Evolutionary conservation across 1,140 invertebrate genomes (phyloP), one percentile per base, ranked within the genome.

Genomic region (Sminthurinus signatus): DNA sequence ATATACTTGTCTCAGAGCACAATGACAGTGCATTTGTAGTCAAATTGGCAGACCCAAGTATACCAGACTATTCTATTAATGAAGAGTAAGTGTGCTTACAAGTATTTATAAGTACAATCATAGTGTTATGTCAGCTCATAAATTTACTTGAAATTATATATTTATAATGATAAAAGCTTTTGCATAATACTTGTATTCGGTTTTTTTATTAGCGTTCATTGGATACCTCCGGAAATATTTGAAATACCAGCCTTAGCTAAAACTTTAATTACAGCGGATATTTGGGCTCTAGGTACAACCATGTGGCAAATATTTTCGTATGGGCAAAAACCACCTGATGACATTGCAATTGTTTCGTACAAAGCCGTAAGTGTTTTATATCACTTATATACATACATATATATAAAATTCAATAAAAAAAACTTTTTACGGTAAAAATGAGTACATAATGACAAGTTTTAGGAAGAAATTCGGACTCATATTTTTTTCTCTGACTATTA

Each of bases 271-370:
- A 78, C 82, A 27, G 85, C 87, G 28, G 91, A 95, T 74, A 82
- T 93, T 23, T 95, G 90, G 89, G 88, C 91, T 17, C 85, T 90
- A 72, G 89, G 87, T 1, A 94, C 91, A 19, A 93, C 90, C 14
- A 73, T 93, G 12, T 93, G 90, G 88, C 87, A 94, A 77, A 88
- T 95, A 65, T 95, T 93, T 79, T 86, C 87, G 0, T 85, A 82
- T 73, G 90, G 89, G 31, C 58, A 63, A 27, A 73, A 70, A 46
- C 78, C 75, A 44, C 67, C 65, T 15, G 39, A 36, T 2, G 69
- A 68, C 17, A 19, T 63, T 28, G 15, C 48, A 0, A 21, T 42
- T 12, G 23, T 59, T 5, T 36, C 25, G 14, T 65, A 67, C 27
- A 70, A 67, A 67, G n/a, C 62, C 0, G 65, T 67, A 56, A 56